phyloP scores from a whole-genome alignment of 2,888 invertebrate species.

The Folsomia manolachei region DNA sequence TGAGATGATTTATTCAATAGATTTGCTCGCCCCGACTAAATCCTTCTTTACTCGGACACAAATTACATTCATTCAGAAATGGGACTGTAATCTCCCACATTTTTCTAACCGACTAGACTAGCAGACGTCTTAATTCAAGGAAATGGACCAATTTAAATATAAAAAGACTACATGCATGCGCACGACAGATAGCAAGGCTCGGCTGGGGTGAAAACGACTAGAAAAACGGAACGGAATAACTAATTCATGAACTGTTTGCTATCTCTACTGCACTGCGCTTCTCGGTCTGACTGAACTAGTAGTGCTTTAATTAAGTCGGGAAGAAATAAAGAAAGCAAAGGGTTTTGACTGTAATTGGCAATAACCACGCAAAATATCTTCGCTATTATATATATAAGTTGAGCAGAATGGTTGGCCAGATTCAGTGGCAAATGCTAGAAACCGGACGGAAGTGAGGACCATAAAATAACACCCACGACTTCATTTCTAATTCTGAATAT shows the following conservation, averaged over 20 bases:
- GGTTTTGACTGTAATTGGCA: background rate
- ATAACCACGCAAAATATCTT: background rate
- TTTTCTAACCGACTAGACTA: background rate
- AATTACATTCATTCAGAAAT: background rate
- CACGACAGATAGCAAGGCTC: background rate
- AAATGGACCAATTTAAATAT: background rate
- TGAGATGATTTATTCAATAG: conserved; percentile 14
- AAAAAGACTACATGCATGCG: background rate
- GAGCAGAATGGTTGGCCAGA: no score
- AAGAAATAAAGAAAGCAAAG: background rate
- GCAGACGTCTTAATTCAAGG: background rate
- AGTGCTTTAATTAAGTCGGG: background rate
- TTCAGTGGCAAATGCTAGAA: no score
- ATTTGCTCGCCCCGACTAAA: background rate
- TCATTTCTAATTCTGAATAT: background rate
- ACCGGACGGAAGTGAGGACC: background rate
- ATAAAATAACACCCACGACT: background rate
- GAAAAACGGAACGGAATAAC: background rate
- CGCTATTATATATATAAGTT: background rate
- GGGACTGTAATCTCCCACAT: background rate
- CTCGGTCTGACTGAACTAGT: no score
- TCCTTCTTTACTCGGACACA: background rate
- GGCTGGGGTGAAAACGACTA: background rate
- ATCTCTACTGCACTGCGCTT: background rate
- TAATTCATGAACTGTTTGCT: background rate